Conservation (phyloP, 2,113 vertebrate genomes). For the Riparia riparia region DNA sequence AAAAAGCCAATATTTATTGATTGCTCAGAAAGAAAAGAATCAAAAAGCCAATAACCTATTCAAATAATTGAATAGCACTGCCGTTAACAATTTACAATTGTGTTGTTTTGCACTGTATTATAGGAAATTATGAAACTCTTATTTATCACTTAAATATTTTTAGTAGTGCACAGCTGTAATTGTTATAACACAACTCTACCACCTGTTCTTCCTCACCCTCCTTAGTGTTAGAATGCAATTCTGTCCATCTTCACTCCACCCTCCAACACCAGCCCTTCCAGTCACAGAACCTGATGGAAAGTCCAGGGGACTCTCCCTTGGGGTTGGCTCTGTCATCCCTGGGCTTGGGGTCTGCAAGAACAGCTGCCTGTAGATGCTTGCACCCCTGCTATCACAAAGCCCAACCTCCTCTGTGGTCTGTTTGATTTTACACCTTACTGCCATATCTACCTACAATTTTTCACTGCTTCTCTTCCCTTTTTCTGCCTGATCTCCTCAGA, state of each 20-base stretch:
- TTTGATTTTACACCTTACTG: neutral
- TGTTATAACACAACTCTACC: neutral
- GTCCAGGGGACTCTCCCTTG: neutral
- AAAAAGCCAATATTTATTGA: neutral
- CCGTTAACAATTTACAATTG: neutral
- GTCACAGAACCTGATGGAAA: neutral
- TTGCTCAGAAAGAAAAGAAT: neutral
- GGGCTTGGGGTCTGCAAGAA: neutral
- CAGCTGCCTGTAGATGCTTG: neutral
- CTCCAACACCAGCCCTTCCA: neutral
- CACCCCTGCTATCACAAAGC: neutral
- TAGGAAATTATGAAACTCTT: neutral
- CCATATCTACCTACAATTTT: neutral
- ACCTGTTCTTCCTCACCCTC: neutral
- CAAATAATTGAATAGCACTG: neutral
- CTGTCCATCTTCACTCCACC: neutral
- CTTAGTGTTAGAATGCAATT: neutral
- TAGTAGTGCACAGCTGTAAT: neutral
- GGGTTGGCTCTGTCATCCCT: rapidly evolving
- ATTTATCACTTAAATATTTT: neutral
- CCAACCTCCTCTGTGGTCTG: neutral
- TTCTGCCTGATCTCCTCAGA: neutral
- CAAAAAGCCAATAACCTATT: neutral
- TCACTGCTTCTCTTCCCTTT: neutral
- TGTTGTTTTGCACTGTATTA: neutral